phyloP scores from a whole-genome alignment of 2,113 vertebrate species.

The Onychostruthus taczanowskii region DNA sequence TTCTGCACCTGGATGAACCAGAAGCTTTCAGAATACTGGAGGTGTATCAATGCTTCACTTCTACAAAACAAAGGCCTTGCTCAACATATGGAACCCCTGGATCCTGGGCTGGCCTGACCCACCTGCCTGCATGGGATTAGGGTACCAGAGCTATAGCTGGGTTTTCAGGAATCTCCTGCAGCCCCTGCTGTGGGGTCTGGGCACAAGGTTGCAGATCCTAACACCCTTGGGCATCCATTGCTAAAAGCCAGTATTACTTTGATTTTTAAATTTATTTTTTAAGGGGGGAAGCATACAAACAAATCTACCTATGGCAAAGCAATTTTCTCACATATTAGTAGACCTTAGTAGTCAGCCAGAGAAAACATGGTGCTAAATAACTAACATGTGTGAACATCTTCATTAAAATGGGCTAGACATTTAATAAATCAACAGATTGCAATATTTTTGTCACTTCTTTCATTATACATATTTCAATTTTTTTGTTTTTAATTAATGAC shows the following conservation, averaged over 20 bases:
- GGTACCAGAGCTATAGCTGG: background rate
- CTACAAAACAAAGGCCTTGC: background rate
- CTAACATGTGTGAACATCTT: background rate
- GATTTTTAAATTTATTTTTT: background rate
- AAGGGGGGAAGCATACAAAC: background rate
- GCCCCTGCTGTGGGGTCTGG: background rate
- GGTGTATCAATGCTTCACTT: background rate
- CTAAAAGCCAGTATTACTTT: background rate
- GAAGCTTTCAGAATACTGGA: background rate
- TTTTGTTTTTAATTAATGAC: background rate
- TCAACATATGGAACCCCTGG: background rate
- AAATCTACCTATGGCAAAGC: background rate
- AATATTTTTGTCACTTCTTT: background rate
- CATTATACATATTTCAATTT: background rate
- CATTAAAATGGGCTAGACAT: background rate
- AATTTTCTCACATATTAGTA: background rate
- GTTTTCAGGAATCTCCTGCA: background rate
- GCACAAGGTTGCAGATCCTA: background rate
- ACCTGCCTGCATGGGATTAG: background rate
- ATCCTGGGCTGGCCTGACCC: background rate
- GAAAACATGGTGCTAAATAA: background rate
- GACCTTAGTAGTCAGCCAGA: background rate
- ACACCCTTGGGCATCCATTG: background rate
- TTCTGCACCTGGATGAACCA: background rate
- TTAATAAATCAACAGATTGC: background rate